Evolutionary conservation across 2,113 vertebrate species (phyloP), one percentile per base, ranked within the genome.

Genomic region (Pachypanchax playfairii): DNA sequence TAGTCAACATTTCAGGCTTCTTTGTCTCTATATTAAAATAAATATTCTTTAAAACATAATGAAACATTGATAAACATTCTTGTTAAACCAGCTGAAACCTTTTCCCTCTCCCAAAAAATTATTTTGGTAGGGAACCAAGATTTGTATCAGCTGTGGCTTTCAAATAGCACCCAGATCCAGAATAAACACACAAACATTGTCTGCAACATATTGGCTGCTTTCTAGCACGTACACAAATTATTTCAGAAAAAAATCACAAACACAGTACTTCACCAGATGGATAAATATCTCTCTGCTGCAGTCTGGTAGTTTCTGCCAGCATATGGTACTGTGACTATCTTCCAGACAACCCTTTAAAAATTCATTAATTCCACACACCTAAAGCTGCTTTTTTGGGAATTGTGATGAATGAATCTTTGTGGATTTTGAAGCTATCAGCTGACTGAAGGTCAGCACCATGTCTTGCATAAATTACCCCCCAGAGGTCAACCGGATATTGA

Each of bases 341-440:
- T 75, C 74, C 79, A 81, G 67, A 85, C 65, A 78, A 70, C 46
- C 62, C 65, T 64, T 64, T 65, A 77, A 70, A 84, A 76, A 70
- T 42, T 68, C 26, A 87, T 88, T 79, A 75, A 75, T 76, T 79
- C 61, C 25, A 53, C 28, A 74, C 70, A 83, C 81, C 77, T 82
- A 61, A 82, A 84, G 84, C 75, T 73, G 85, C 80, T 59, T 74
- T 67, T 79, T 62, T 70, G 57, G 73, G 79, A n/a, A 76, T 61
- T 69, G 77, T 83, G 83, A 85, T 87, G 65, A 85, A 88, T 82
- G 59, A 86, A 77, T 78, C 70, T 69, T 68, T 82, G 72, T 76
- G 76, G 69, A 79, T 86, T 85, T 80, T 75, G 65, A 75, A 78
- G 81, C 83, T 85, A 87, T 87, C 81, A 73, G 59, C 72, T 82